A percentile compares a stretch with the other conserved stretches of the same genome.
Conservation (phyloP, 2,797 vertebrate genomes). For the Dromococcyx pavoninus region DNA sequence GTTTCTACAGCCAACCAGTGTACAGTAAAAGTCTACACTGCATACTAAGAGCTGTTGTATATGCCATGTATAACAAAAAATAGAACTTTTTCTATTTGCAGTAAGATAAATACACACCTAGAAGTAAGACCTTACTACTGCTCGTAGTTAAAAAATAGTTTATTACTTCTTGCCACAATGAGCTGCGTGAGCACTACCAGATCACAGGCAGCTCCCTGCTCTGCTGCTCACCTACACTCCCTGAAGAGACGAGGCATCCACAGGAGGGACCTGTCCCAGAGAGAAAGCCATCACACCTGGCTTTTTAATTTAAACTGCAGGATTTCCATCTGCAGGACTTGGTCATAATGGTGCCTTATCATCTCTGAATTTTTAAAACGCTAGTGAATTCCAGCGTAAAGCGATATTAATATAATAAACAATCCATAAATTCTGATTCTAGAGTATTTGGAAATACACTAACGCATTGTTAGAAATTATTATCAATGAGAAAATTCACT, state of each 20-base stretch:
- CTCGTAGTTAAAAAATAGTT: conserved; percentile 64
- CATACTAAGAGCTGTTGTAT: neutral
- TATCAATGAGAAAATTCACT: conserved; percentile 40
- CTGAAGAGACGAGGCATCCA: neutral
- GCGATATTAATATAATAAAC: conserved; percentile 49
- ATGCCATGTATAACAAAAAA: neutral
- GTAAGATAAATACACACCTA: conserved; percentile 55
- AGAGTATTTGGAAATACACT: conserved; percentile 14
- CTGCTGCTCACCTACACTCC: neutral
- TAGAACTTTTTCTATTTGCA: neutral
- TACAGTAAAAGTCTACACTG: neutral
- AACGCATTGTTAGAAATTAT: conserved; percentile 3
- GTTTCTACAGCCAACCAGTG: neutral
- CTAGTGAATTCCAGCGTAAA: conserved; percentile 68
- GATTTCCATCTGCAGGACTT: neutral
- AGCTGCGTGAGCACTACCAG: neutral
- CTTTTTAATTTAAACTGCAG: conserved; percentile 26
- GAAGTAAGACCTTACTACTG: conserved; percentile 75
- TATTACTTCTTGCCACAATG: conserved; percentile 73
- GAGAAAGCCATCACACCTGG: neutral
- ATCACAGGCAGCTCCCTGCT: neutral
- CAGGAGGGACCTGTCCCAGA: neutral
- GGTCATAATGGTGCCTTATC: conserved; percentile 2
- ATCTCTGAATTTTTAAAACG: conserved; percentile 61
- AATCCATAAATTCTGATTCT: conserved; percentile 47